phyloP scores from a whole-genome alignment of 2,888 invertebrate species.

The Odontocolon sp. region DNA sequence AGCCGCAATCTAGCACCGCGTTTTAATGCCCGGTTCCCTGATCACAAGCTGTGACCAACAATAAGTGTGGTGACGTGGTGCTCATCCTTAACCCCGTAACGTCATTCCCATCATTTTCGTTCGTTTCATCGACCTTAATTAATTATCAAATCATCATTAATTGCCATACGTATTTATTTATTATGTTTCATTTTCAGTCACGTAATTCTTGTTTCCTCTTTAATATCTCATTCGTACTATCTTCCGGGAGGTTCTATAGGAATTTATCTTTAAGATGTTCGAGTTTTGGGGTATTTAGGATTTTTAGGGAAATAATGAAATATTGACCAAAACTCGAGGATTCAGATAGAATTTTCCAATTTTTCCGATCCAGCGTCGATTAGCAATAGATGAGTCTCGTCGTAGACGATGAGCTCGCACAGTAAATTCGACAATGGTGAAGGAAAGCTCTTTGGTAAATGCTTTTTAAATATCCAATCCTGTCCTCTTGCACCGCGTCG shows the following conservation, averaged over 20 bases:
- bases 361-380: background rate
- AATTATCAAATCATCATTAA: no score
- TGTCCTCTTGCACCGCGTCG: conserved; percentile 71
- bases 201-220: no score
- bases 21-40: conserved; percentile 79
- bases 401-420: background rate
- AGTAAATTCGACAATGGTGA: background rate
- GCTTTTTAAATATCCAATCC: conserved; percentile 18
- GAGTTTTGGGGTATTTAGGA: background rate
- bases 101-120: background rate
- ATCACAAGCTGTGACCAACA: conserved; percentile 81
- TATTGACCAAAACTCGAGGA: background rate
- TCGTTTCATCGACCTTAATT: no score
- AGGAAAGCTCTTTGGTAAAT: background rate
- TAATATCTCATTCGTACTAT: background rate
- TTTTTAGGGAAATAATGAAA: background rate
- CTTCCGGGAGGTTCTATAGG: background rate
- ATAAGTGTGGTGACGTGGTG: conserved; percentile 79
- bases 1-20: conserved; percentile 79
- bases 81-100: conserved; percentile 57
- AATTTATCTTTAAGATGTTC: background rate
- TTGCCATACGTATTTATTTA: no score
- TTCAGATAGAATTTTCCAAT: background rate
- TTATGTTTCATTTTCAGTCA: no score
- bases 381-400: background rate